Percentiles rank a stretch among this genome's conserved stretches.
phyloP scores from a whole-genome alignment of 2,888 invertebrate genomes.

The Tinea semifulvella region DNA sequence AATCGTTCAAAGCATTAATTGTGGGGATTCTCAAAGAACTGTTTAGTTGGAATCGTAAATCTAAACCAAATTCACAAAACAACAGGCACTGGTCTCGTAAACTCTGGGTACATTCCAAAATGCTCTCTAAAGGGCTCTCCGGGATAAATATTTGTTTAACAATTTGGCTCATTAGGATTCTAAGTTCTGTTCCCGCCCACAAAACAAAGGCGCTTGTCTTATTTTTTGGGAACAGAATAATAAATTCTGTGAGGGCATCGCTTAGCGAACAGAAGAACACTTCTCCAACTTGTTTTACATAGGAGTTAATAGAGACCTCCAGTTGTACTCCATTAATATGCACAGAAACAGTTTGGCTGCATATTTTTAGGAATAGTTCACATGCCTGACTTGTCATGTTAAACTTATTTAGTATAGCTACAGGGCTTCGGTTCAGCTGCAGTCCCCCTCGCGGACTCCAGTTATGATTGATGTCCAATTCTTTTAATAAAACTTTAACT shows the following conservation, averaged over 20 bases:
- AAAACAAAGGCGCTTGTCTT: conserved; percentile 76
- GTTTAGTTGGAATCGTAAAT: conserved; percentile 91
- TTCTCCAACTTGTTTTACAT: conserved; percentile 82
- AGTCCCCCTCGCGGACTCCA: conserved; percentile 91
- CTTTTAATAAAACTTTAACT: conserved; percentile 88
- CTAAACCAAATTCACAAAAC: conserved; percentile 79
- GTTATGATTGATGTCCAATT: conserved; percentile 88
- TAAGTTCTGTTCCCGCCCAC: conserved; percentile 89
- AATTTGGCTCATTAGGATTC: conserved; percentile 80
- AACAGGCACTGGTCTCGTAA: conserved; percentile 75
- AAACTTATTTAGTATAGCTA: conserved; percentile 83
- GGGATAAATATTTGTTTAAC: conserved; percentile 91
- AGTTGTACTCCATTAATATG: conserved; percentile 82
- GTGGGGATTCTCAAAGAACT: conserved; percentile 82
- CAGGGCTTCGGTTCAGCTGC: conserved; percentile 83
- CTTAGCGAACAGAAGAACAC: conserved; percentile 85
- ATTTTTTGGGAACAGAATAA: conserved; percentile 80
- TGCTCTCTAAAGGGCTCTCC: conserved; percentile 82
- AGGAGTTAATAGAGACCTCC: conserved; percentile 81
- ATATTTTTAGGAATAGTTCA: conserved; percentile 81
- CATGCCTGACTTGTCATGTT: conserved; percentile 76
- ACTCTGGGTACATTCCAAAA: conserved; percentile 87
- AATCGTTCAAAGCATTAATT: conserved; percentile 78
- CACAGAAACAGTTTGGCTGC: conserved; percentile 82
- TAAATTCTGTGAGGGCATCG: conserved; percentile 70